Percentiles rank a stretch among this genome's conserved stretches.
These are phyloP conservation scores for Pararge aegeria DNA, from an alignment of 1,140 invertebrate genomes.

Conservation along the genomic window DNA sequence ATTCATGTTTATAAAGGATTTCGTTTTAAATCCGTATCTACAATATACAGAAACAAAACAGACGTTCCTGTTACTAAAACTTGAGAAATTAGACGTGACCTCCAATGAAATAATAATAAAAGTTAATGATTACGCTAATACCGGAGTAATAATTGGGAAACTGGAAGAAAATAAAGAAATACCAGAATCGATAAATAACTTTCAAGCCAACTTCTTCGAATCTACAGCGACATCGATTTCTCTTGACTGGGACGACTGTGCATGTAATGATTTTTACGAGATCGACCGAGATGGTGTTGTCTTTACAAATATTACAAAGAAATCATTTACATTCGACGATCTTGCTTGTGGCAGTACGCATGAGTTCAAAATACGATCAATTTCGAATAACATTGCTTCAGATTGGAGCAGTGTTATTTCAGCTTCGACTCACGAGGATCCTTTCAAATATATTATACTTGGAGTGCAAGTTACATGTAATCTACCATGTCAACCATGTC, in stretches of 20 bases:
- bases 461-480: conserved; percentile 51
- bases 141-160: conserved; percentile 37
- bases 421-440: conserved; percentile 37
- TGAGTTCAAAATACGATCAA: conserved; percentile 51
- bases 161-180: conserved; percentile 28
- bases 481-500: conserved; percentile 47
- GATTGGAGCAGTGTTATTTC: conserved; percentile 53
- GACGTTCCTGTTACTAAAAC: conserved; percentile 58
- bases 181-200: conserved; percentile 32
- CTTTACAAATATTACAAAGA: conserved; percentile 47
- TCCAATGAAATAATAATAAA: conserved; percentile 53
- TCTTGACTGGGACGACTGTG: conserved; percentile 42
- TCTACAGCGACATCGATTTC: conserved; percentile 35
- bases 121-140: conserved; percentile 43
- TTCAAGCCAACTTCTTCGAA: conserved; percentile 30
- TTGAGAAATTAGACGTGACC: conserved; percentile 51
- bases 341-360: conserved; percentile 41
- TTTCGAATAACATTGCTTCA: conserved; percentile 38
- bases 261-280: conserved; percentile 50
- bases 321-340: conserved; percentile 45
- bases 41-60: conserved; percentile 39
- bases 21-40: conserved; percentile 54
- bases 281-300: conserved; percentile 55
- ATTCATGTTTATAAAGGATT: conserved; percentile 50
- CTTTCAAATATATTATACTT: conserved; percentile 39